Conservation (phyloP, 2,113 vertebrate species). For the Corythoichthys haematopterus region DNA sequence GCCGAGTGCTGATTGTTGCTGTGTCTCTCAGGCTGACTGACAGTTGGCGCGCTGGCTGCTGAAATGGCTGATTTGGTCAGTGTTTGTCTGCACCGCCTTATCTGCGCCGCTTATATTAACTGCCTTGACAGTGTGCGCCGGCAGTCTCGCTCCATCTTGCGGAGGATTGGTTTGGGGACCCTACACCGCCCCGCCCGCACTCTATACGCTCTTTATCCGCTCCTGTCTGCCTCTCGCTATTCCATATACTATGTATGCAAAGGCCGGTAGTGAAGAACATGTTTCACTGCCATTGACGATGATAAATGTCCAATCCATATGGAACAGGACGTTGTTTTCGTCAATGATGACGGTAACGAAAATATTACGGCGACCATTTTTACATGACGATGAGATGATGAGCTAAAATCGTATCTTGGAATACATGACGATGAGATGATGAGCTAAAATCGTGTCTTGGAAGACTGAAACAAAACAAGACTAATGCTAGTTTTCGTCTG, state of each 20-base stretch:
- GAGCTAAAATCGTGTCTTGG: too few species aligned
- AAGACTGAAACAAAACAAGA: too few species aligned
- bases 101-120: conserved; percentile 79
- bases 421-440: too few species aligned
- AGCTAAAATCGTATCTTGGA: too few species aligned
- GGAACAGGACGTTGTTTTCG: too few species aligned
- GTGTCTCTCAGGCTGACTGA: conserved; percentile 77
- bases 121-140: conserved; percentile 74
- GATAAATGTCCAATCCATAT: too few species aligned
- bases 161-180: conserved; percentile 4
- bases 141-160: conserved; percentile 72
- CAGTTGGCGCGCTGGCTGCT: conserved; percentile 67
- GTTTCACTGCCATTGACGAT: too few species aligned
- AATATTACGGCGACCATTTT: too few species aligned
- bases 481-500: too few species aligned
- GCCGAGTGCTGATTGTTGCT: conserved; percentile 73
- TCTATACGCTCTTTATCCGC: conserved; percentile 44
- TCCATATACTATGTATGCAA: background rate
- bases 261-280: too few species aligned
- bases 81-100: conserved; percentile 78
- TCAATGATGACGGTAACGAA: too few species aligned
- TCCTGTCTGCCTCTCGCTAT: background rate
- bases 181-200: conserved; percentile 7
- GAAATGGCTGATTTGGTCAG: conserved; percentile 78
- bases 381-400: too few species aligned